These are phyloP conservation scores for Hydractinia symbiolongicarpus DNA, from an alignment of 30 jellyfish, hydroid and myxozoan genomes.

Conservation along the genomic window DNA sequence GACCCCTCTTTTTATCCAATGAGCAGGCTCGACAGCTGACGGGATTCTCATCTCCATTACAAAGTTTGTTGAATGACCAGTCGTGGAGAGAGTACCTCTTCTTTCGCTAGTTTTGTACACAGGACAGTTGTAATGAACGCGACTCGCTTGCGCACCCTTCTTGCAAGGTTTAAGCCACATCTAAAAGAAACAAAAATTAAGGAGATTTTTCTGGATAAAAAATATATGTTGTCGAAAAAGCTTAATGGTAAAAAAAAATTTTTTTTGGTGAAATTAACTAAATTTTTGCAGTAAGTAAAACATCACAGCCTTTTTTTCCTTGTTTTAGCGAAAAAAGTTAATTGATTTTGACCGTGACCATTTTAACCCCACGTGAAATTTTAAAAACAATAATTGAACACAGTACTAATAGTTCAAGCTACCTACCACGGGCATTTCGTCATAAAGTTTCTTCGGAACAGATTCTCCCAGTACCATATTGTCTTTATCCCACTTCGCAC, in stretches of 20 bases:
- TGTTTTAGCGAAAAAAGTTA: too few relatives aligned
- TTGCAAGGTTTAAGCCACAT: conserved; percentile 86
- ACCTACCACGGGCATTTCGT: conserved; percentile 79
- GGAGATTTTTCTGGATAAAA: background rate
- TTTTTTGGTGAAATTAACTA: too few relatives aligned
- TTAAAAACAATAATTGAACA: too few relatives aligned
- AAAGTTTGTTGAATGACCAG: conserved; percentile 89
- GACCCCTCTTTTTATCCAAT: conserved; percentile 87
- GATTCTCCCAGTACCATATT: conserved; percentile 74
- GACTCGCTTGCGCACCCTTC: conserved; percentile 62
- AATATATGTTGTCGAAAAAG: background rate
- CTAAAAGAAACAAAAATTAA: conserved; percentile 20
- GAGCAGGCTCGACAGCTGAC: conserved; percentile 61
- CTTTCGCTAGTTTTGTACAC: conserved; percentile 91
- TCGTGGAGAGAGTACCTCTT: conserved; percentile 84
- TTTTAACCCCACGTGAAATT: too few relatives aligned
- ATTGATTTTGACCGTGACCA: too few relatives aligned
- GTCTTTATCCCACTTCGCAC: conserved; percentile 88
- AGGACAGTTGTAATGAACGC: conserved; percentile 66
- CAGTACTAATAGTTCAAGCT: too few relatives aligned
- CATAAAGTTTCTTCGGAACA: conserved; percentile 59
- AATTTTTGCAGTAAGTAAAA: too few relatives aligned
- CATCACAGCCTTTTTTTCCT: too few relatives aligned
- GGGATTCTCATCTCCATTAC: conserved; percentile 87
- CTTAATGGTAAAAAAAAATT: background rate